Evolutionary conservation across 1,140 invertebrate genomes (phyloP), one percentile per base, ranked within the genome.

Genomic region (Drosophila arizonae): DNA sequence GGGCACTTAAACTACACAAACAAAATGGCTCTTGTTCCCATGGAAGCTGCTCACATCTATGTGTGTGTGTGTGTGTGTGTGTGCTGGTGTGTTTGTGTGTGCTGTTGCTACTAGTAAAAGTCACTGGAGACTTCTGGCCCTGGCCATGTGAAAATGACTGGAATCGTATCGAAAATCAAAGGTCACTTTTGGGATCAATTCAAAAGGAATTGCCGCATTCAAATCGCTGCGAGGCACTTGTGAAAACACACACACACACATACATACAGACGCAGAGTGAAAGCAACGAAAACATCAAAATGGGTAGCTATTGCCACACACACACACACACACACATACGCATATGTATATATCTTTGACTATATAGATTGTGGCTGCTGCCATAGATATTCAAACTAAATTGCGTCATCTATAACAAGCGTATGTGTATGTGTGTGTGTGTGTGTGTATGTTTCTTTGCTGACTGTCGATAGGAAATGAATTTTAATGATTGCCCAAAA

Each of bases 151-250:
- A 87, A 86, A 86, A 87, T 88, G 79, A 88, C 73, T 88, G 77
- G 80, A 88, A 72, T 88, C 85, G 84, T 89, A 88, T 80, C 84
- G 84, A 84, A 88, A 88, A 88, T 88, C 84, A 88, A 88, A 88
- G 84, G 84, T 88, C 84, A 88, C 84, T 88, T 88, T 88, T 88
- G 84, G 84, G 84, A 88, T 88, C 84, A 88, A 88, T 88, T 88
- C 84, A 88, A 88, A 88, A 88, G 80, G 84, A 88, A 88, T 88
- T 88, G 84, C 84, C 84, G 84, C 85, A 88, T 88, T 88, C 84
- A 88, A 88, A 88, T 88, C 84, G 84, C 84, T 88, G 50, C 46
- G 67, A 88, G 84, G 79, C 84, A 88, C 84, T 88, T 88, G 84
- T 87, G 73, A 77, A 70, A 63, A 74, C 54, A 76, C 26, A 63